Evolutionary conservation across 2,797 vertebrate genomes (phyloP).

Genomic region (Natrix natrix): DNA sequence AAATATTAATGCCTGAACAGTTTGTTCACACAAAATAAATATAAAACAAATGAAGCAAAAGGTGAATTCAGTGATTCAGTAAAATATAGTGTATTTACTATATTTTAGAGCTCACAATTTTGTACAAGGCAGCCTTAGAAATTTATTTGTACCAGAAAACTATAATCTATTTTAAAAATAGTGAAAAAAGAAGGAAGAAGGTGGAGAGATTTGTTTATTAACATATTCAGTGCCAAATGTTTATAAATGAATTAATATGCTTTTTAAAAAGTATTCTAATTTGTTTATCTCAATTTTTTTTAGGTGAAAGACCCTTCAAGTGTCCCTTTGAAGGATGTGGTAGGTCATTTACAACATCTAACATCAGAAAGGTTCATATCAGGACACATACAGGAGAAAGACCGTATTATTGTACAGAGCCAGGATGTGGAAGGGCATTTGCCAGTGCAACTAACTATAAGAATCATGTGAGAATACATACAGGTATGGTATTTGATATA

Average conservation of each 20-base stretch:
- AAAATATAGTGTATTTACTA: neutral
- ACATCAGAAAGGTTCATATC: conserved; percentile 98
- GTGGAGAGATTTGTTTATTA: neutral
- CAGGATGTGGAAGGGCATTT: conserved; percentile 95
- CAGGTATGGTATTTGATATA: conserved; percentile 74
- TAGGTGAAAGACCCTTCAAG: conserved; percentile 97
- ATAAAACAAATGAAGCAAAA: neutral
- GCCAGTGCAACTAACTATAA: conserved; percentile 99
- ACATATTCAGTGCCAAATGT: neutral
- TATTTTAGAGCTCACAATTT: neutral
- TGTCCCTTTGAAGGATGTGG: conserved; percentile 97
- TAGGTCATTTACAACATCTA: conserved; percentile 97
- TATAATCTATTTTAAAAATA: neutral
- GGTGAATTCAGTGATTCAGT: neutral
- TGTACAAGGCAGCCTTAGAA: neutral
- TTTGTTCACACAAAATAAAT: neutral
- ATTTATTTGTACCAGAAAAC: neutral
- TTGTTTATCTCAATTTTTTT: conserved; percentile 32
- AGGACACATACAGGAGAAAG: conserved; percentile 98
- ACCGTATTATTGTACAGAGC: conserved; percentile 97
- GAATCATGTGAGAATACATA: conserved; percentile 99
- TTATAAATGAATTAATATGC: neutral
- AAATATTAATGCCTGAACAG: neutral
- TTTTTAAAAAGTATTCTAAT: neutral
- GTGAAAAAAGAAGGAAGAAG: neutral